Base-by-base conservation (phyloP, 1,140 invertebrate species). In the Brachionus angularis region DNA sequence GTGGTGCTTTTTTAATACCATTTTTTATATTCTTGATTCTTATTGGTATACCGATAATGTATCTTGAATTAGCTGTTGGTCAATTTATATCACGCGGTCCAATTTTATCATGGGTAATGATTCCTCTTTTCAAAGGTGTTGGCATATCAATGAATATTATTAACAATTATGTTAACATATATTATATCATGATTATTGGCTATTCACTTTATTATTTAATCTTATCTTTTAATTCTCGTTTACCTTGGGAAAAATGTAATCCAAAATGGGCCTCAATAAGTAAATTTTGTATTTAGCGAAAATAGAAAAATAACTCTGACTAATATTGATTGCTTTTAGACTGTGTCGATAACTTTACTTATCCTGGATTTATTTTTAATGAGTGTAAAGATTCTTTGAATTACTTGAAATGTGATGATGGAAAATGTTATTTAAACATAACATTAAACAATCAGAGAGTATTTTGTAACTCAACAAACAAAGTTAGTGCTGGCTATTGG, bases 161-260 rank as follows among this genome's bases (percentile, higher is more conserved):
- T n/a, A 44, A 42, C 14, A 55, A 44, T 44, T 71, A 55, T 61
- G 29, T 71, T 25, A 71, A 53, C 7, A 55, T 71, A 16, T 78
- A 79, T 69, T 91, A 91, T 79, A 91, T 90, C 75, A 84, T 89
- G n/a, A 89, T 91, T 72, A 89, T 91, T 73, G 89, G 87, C 44
- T 90, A 89, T 89, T 89, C 88, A 44, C 86, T 91, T 44, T 88
- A 88, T 78, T 91, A 91, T 78, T 87, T 91, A 84, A 86, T 86
- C 72, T 87, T 87, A 31, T 89, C 89, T 7, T 86, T 90, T 74
- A 82, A 82, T 36, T 85, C 78, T 64, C 84, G 86, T 73, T 78
- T 91, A 52, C 89, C 89, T 0, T 91, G 89, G 89, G 86, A 88
- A 75, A 86, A 86, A 72, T 91, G 89, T 55, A 70, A 76, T 36